These are phyloP conservation scores for Microplitis mediator DNA, from an alignment of 1,140 invertebrate species.

Conservation along the genomic window DNA sequence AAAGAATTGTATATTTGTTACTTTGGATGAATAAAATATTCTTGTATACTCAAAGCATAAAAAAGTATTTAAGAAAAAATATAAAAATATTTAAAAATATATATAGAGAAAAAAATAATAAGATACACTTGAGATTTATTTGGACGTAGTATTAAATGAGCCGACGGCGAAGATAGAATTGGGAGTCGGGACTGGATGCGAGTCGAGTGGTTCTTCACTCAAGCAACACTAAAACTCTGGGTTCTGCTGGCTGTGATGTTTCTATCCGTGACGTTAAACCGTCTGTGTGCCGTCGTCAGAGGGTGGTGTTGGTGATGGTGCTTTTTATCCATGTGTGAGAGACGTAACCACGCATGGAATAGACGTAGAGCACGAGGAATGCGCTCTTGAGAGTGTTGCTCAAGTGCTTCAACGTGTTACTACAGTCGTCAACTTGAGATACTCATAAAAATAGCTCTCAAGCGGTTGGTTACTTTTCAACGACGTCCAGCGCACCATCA, in stretches of 20 bases:
- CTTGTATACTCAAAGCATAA: slow-evolving; percentile 59
- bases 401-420: slow-evolving; percentile 62
- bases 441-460: slow-evolving; percentile 58
- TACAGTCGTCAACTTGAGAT: slow-evolving; percentile 54
- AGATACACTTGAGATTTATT: slow-evolving; percentile 6
- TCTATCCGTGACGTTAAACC: too few relatives aligned
- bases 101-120: background rate
- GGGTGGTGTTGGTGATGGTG: background rate
- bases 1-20: slow-evolving; percentile 63
- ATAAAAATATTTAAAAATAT: background rate
- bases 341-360: slow-evolving; percentile 24
- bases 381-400: slow-evolving; percentile 60
- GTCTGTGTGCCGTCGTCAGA: too few relatives aligned
- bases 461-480: slow-evolving; percentile 44
- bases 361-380: slow-evolving; percentile 55
- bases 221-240: too few relatives aligned
- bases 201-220: background rate
- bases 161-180: slow-evolving; percentile 7
- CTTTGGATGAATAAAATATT: slow-evolving; percentile 65
- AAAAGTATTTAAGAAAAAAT: background rate
- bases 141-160: background rate
- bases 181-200: background rate
- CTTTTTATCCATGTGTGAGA: background rate
- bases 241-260: too few relatives aligned
- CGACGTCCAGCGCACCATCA: slow-evolving; percentile 5